Conservation (phyloP, 1,140 invertebrate genomes). For the Polypedilum vanderplanki region DNA sequence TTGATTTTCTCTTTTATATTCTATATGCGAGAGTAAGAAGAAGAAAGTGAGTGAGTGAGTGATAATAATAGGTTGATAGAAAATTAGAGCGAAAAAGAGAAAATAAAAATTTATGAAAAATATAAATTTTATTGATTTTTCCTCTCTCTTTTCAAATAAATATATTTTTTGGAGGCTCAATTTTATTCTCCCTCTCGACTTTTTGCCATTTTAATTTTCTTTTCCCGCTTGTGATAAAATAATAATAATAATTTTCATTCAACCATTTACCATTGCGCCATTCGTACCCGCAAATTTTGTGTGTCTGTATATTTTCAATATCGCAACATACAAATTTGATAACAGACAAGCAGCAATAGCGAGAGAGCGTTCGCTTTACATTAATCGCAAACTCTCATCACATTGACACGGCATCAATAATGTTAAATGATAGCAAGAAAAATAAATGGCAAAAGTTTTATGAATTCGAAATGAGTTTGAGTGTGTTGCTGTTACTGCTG, state of each 20-base stretch:
- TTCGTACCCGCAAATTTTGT: neutral
- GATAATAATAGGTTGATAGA: no score
- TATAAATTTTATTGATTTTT: no score
- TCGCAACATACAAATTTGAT: neutral
- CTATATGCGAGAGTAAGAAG: no score
- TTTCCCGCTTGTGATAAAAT: neutral
- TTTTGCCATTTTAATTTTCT: no score
- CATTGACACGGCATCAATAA: constrained; percentile 21
- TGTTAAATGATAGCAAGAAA: constrained; percentile 23
- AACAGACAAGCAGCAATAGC: neutral
- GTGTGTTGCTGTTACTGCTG: neutral
- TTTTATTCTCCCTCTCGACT: no score
- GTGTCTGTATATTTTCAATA: neutral
- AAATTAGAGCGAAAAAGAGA: no score
- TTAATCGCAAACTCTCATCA: constrained; percentile 13
- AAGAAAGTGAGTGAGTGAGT: no score
- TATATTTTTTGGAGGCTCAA: no score
- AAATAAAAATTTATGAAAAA: no score
- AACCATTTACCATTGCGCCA: neutral
- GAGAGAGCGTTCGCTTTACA: neutral
- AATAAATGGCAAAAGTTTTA: constrained; percentile 27
- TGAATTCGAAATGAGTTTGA: constrained; percentile 25
- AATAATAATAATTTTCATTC: constrained; percentile 7
- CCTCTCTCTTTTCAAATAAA: no score
- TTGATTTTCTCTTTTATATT: no score